These are phyloP conservation scores for Neuroterus valhalla DNA, from an alignment of 1,140 invertebrate species.

Conservation along the genomic window DNA sequence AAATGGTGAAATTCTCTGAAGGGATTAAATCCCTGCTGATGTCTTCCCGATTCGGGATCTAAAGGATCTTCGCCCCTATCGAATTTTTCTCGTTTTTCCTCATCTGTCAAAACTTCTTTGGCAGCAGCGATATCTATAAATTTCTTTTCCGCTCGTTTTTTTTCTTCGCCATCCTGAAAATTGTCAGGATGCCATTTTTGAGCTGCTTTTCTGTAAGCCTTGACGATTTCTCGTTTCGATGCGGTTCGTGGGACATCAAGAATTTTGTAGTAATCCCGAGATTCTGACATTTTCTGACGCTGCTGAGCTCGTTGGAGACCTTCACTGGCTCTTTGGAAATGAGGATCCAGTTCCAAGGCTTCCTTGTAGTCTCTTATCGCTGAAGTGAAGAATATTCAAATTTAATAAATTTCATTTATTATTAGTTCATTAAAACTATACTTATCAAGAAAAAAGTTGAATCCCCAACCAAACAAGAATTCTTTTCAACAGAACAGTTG, in stretches of 20 bases:
- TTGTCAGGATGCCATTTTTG: constrained; percentile 99
- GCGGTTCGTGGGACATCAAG: constrained; percentile 90
- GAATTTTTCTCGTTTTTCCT: constrained; percentile 94
- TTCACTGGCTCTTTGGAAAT: constrained; percentile 89
- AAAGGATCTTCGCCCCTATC: constrained; percentile 97
- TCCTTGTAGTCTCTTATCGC: constrained; percentile 91
- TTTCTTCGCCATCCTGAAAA: constrained; percentile 91
- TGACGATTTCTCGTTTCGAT: constrained; percentile 93
- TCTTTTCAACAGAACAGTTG: no score
- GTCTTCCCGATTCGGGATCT: constrained; percentile 90
- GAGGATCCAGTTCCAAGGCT: constrained; percentile 90
- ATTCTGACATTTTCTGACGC: constrained; percentile 93
- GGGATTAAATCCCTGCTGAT: constrained; percentile 85
- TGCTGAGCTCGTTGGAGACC: constrained; percentile 93
- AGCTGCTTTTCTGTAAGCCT: constrained; percentile 97
- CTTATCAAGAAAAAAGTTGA: no score
- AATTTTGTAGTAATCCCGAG: constrained; percentile 99
- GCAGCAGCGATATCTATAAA: constrained; percentile 99
- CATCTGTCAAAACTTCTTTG: constrained; percentile 93
- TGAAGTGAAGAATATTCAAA: constrained; percentile 61
- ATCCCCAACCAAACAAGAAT: no score
- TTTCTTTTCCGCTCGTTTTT: constrained; percentile 96
- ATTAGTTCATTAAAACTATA: no score
- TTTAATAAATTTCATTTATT: background rate
- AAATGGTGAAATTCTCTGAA: constrained; percentile 90